These are phyloP conservation scores for Podarcis cretensis DNA, from an alignment of 2,113 vertebrate genomes.

Conservation along the genomic window DNA sequence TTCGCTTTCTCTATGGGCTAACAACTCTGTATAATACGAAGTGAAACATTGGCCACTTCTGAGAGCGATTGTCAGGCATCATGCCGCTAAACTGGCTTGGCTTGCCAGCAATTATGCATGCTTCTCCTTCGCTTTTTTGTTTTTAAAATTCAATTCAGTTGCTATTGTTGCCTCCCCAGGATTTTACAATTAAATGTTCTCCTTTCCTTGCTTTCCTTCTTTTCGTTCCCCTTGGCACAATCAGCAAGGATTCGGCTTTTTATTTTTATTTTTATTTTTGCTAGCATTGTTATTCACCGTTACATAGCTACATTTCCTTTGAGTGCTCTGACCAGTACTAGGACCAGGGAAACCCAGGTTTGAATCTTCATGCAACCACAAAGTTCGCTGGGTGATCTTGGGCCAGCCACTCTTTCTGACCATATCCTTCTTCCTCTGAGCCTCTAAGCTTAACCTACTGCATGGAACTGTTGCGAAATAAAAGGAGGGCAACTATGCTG, in stretches of 20 bases:
- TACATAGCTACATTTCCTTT: too few relatives aligned
- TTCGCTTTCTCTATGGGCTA: constrained; percentile 41
- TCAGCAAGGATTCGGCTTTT: constrained; percentile 20
- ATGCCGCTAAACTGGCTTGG: constrained; percentile 22
- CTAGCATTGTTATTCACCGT: neutral
- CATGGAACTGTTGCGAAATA: neutral
- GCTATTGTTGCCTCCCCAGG: constrained; percentile 39
- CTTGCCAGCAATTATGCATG: constrained; percentile 47
- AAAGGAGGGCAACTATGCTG: neutral
- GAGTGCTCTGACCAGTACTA: neutral
- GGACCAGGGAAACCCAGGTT: neutral
- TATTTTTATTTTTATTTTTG: neutral
- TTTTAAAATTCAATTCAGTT: constrained; percentile 8
- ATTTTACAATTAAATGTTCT: neutral
- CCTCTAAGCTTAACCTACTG: too few relatives aligned
- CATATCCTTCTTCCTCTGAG: too few relatives aligned
- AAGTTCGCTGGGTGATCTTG: neutral
- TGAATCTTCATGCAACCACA: neutral
- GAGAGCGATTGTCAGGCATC: constrained; percentile 33
- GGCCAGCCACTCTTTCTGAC: too few relatives aligned
- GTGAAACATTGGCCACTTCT: constrained; percentile 33
- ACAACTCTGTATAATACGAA: constrained; percentile 5
- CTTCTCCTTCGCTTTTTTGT: constrained; percentile 12
- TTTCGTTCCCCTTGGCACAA: neutral
- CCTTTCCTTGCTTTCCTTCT: neutral